A percentile compares a stretch with the other conserved stretches of the same genome.
Evolutionary conservation across 2,888 invertebrate species (phyloP).

Genomic region (Pasiphila rectangulata): DNA sequence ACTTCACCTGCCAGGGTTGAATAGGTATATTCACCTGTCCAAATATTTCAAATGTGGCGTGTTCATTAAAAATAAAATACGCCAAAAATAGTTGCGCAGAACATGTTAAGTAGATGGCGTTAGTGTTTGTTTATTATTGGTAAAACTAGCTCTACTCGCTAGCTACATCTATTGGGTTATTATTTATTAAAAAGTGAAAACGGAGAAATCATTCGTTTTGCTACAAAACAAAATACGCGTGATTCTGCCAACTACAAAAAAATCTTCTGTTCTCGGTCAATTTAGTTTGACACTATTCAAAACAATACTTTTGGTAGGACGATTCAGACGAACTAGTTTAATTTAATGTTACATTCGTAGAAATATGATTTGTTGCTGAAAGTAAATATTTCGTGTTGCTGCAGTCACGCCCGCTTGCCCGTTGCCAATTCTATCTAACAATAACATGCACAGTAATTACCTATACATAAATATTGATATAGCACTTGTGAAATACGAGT

Average conservation of each 20-base stretch:
- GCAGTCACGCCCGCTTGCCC: conserved; percentile 46
- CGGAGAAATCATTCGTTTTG: no score
- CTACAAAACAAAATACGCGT: neutral
- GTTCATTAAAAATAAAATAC: no score
- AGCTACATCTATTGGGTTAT: no score
- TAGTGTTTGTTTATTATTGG: no score
- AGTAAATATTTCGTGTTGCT: conserved; percentile 57
- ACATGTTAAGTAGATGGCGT: no score
- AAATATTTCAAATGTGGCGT: neutral
- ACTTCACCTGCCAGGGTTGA: conserved; percentile 22
- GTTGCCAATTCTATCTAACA: conserved; percentile 41
- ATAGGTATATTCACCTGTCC: neutral
- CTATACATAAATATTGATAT: no score
- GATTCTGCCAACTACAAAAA: neutral
- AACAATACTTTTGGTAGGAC: conserved; percentile 19
- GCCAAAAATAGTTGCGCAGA: no score
- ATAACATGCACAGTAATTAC: conserved; percentile 29
- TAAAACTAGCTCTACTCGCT: no score
- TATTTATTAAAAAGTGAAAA: no score
- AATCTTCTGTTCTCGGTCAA: conserved; percentile 4
- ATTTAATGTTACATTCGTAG: conserved; percentile 52
- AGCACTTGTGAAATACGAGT: no score
- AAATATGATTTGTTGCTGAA: conserved; percentile 51
- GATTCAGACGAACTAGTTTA: conserved; percentile 42
- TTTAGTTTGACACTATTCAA: conserved; percentile 10